Percentiles rank a stretch among this genome's conserved stretches.
phyloP scores from a whole-genome alignment of 2,113 vertebrate species.

The Alouatta palliata region DNA sequence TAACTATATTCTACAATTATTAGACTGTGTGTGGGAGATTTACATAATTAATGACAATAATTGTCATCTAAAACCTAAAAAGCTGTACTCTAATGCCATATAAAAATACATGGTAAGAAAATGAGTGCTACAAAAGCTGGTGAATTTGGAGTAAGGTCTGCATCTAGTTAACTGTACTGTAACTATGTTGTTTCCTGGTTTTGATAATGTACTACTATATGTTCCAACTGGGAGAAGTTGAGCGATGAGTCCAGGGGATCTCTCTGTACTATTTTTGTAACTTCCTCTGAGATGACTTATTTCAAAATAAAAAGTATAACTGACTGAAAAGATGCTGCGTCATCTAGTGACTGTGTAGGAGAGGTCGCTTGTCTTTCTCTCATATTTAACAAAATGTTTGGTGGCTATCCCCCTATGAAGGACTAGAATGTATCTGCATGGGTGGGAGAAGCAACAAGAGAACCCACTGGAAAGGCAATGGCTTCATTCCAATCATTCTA shows the following conservation, averaged over 20 bases:
- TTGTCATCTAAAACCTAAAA: background rate
- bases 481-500: background rate
- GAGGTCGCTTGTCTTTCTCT: background rate
- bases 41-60: background rate
- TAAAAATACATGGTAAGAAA: background rate
- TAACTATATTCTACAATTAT: background rate
- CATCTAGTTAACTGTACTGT: background rate
- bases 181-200: background rate
- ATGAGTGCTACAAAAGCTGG: background rate
- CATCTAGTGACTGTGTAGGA: background rate
- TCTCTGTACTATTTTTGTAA: background rate
- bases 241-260: background rate
- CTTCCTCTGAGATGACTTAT: slow-evolving; percentile 30
- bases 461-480: background rate
- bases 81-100: background rate
- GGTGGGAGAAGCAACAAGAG: background rate
- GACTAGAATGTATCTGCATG: background rate
- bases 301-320: slow-evolving; percentile 8
- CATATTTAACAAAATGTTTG: background rate
- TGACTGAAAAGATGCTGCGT: background rate
- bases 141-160: background rate
- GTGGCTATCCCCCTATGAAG: background rate
- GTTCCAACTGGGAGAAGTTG: background rate
- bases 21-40: background rate
- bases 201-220: background rate